phyloP scores from a whole-genome alignment of 2,113 vertebrate species.

The Alligator sinensis region DNA sequence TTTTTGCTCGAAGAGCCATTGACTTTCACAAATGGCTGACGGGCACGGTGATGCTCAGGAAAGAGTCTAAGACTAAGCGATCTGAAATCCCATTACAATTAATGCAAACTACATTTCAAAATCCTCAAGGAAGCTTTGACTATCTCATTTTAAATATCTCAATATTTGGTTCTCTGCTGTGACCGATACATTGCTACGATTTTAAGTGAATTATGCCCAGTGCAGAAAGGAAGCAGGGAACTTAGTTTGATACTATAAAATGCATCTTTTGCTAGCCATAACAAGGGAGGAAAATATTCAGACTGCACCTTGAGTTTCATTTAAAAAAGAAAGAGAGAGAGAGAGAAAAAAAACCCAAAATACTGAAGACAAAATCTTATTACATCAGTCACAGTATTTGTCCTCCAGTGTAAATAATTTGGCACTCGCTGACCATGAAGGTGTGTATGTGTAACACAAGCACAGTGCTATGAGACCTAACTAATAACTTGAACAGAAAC shows the following conservation, averaged over 20 bases:
- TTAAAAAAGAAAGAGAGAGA: neutral
- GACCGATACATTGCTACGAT: neutral
- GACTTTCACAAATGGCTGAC: neutral
- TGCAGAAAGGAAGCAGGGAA: neutral
- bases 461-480: neutral
- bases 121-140: neutral
- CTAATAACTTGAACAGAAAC: neutral
- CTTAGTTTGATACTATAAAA: neutral
- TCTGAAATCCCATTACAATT: neutral
- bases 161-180: neutral
- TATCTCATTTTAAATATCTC: neutral
- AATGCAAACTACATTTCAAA: neutral
- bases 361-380: neutral
- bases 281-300: neutral
- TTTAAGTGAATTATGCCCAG: neutral
- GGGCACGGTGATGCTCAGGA: neutral
- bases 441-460: neutral
- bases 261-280: neutral
- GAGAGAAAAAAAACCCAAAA: too few species aligned
- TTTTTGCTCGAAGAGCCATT: fast-evolving
- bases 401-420: neutral
- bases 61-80: neutral
- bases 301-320: neutral
- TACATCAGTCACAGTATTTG: neutral
- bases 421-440: neutral